These are phyloP conservation scores for Caenorhabditis drosophilae DNA, from an alignment of 2,888 invertebrate genomes.

Conservation along the genomic window DNA sequence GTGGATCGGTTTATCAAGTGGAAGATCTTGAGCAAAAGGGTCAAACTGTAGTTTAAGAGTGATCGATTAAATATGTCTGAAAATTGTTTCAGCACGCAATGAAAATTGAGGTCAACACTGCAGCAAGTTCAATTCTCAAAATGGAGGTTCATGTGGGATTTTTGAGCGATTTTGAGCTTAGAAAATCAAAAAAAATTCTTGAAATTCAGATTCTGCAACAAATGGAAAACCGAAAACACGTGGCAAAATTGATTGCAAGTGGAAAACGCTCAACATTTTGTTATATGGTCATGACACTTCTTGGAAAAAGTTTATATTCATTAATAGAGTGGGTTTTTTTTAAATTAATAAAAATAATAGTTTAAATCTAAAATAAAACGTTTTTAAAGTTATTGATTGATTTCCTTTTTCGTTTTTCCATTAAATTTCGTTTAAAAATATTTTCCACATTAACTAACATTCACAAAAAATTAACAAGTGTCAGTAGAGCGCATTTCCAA, in stretches of 20 bases:
- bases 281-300: no score
- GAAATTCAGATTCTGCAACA: conserved; percentile 11
- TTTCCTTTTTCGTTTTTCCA: no score
- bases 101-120: conserved; percentile 46
- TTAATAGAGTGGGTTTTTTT: conserved; percentile 15
- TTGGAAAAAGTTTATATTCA: conserved; percentile 43
- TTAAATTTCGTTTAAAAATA: no score
- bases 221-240: conserved; percentile 18
- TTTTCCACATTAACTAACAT: no score
- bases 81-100: conserved; percentile 33
- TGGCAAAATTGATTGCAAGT: conserved; percentile 43
- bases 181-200: neutral
- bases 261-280: conserved; percentile 43
- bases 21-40: conserved; percentile 19
- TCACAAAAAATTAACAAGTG: no score
- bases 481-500: no score
- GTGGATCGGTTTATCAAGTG: conserved; percentile 75
- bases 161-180: neutral
- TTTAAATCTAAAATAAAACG: no score
- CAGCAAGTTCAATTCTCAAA: conserved; percentile 43
- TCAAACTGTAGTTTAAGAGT: no score
- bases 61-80: no score
- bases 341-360: no score
- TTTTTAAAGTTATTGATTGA: no score
- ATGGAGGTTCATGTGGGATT: conserved; percentile 40